Conservation (phyloP, 2,797 vertebrate genomes). For the Zalophus californianus region DNA sequence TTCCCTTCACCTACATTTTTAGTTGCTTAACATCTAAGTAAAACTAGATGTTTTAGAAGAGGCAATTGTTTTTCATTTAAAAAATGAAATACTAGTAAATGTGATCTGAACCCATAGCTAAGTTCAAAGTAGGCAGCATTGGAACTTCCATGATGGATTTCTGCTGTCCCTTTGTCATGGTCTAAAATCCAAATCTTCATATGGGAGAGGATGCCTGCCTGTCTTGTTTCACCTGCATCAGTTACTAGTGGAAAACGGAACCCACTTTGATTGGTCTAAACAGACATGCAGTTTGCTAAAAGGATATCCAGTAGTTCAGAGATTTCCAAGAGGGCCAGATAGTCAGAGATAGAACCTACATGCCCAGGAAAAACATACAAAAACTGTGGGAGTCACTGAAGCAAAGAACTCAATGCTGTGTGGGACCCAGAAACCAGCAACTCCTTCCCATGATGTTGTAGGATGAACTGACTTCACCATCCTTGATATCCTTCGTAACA, state of each 20-base stretch:
- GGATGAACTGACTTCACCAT: neutral
- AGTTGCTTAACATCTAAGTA: neutral
- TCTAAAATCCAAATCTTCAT: neutral
- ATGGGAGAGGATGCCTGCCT: neutral
- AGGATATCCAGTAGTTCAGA: neutral
- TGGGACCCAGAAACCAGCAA: neutral
- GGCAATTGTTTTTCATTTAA: neutral
- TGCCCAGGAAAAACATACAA: neutral
- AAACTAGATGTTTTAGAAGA: constrained; percentile 7
- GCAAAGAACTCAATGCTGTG: neutral
- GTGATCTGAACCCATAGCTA: neutral
- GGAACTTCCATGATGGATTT: neutral
- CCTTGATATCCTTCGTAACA: neutral
- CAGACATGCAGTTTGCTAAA: neutral
- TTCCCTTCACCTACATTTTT: neutral
- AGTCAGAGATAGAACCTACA: neutral
- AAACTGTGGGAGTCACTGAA: neutral
- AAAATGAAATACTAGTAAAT: neutral
- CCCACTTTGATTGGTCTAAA: neutral
- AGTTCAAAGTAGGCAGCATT: neutral
- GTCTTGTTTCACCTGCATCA: neutral
- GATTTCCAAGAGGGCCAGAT: neutral
- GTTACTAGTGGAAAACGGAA: neutral
- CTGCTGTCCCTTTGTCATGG: neutral
- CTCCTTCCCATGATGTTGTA: neutral